Conservation (phyloP, 2,797 vertebrate species). For the Ambastaia sidthimunki region DNA sequence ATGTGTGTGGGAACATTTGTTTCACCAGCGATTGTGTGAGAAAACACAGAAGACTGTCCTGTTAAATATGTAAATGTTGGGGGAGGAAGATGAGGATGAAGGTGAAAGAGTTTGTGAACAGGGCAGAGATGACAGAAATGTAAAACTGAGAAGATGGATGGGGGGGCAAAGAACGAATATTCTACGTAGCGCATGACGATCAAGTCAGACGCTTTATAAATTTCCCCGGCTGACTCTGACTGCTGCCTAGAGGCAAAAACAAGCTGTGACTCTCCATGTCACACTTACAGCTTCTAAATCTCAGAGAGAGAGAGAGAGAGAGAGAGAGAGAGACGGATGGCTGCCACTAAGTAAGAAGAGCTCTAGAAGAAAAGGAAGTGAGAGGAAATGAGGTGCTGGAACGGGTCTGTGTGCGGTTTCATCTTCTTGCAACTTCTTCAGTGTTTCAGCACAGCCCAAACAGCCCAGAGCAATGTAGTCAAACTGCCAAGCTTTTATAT, state of each 20-base stretch:
- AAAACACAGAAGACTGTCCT: not conserved
- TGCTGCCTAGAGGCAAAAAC: constrained; percentile 51
- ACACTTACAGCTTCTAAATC: constrained; percentile 44
- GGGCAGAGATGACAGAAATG: constrained; percentile 20
- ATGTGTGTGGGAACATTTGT: not conserved
- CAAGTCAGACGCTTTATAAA: constrained; percentile 56
- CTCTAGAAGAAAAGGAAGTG: constrained; percentile 33
- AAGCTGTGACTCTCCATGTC: constrained; percentile 52
- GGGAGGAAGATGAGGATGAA: not conserved
- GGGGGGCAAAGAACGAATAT: not conserved
- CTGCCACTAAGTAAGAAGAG: not conserved
- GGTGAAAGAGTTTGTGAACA: not conserved
- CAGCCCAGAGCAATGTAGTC: constrained; percentile 8
- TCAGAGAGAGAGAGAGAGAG: constrained; percentile 22
- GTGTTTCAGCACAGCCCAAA: not conserved
- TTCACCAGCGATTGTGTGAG: not conserved
- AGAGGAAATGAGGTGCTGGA: constrained; percentile 37
- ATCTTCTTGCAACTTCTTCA: constrained; percentile 4
- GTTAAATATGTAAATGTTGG: not conserved
- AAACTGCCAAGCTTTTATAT: constrained; percentile 12
- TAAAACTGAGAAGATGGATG: constrained; percentile 1
- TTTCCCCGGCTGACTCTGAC: constrained; percentile 42
- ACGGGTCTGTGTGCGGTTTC: constrained; percentile 32
- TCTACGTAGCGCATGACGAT: constrained; percentile 50
- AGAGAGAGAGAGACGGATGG: constrained; percentile 26